These are phyloP conservation scores for Heteromormyrus szaboi DNA, from an alignment of 2,797 vertebrate species.

Conservation along the genomic window DNA sequence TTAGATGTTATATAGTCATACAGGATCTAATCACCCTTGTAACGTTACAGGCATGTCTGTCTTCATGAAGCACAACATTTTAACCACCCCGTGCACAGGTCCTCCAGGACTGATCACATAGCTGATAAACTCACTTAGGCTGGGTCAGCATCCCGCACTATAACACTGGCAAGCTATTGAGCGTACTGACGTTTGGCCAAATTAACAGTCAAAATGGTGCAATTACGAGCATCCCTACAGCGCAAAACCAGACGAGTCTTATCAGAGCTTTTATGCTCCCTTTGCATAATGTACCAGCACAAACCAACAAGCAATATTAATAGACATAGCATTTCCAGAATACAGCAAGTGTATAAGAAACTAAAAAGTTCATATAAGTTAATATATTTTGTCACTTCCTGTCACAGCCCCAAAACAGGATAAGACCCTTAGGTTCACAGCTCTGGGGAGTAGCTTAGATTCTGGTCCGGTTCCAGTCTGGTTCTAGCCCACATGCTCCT, in stretches of 20 bases:
- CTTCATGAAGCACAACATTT: neutral
- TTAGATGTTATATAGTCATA: neutral
- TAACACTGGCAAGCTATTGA: neutral
- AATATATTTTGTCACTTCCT: neutral
- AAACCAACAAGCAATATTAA: neutral
- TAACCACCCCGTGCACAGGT: too few species aligned
- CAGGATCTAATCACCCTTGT: neutral
- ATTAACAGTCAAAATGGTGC: neutral
- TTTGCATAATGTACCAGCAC: neutral
- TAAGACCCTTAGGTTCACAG: neutral
- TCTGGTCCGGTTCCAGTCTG: neutral
- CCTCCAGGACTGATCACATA: neutral
- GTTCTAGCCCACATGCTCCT: neutral
- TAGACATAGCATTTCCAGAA: neutral
- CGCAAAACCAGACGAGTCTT: neutral
- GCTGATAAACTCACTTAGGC: neutral
- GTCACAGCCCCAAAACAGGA: neutral
- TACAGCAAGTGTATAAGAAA: neutral
- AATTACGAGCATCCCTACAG: neutral
- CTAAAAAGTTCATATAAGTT: neutral
- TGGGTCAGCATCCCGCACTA: neutral
- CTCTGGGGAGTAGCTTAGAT: neutral
- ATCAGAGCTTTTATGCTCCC: neutral
- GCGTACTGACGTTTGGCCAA: neutral
- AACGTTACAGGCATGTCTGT: neutral